Evolutionary conservation across 2,797 vertebrate genomes (phyloP).

Genomic region (Xiphophorus birchmanni): DNA sequence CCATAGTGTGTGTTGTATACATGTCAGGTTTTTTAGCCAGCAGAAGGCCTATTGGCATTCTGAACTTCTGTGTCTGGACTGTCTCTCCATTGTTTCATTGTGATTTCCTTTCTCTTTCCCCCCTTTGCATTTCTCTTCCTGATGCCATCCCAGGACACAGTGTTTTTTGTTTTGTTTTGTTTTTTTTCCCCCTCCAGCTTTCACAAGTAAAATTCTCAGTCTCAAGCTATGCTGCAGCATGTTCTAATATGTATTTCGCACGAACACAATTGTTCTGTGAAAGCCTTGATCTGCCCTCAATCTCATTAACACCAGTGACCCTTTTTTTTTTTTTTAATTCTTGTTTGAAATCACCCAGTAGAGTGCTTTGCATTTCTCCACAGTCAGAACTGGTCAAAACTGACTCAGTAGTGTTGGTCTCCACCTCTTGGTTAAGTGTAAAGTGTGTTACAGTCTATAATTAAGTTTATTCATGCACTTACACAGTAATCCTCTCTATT

Average conservation of each 20-base stretch:
- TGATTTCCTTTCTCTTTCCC: constrained; percentile 70
- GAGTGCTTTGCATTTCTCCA: background rate
- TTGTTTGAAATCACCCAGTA: background rate
- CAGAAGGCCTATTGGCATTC: constrained; percentile 55
- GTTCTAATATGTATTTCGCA: constrained; percentile 16
- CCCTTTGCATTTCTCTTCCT: constrained; percentile 62
- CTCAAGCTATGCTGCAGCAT: constrained; percentile 14
- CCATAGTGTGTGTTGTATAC: constrained; percentile 2
- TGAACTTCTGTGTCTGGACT: constrained; percentile 55
- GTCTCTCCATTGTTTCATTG: constrained; percentile 68
- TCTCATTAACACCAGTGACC: constrained; percentile 2
- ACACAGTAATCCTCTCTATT: constrained; percentile 14
- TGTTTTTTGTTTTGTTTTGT: constrained; percentile 11
- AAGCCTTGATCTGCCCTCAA: background rate
- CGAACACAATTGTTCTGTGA: background rate
- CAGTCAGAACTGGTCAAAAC: constrained; percentile 14
- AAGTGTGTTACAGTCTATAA: constrained; percentile 10
- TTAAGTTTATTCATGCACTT: constrained; percentile 24
- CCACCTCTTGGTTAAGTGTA: background rate
- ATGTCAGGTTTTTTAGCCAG: constrained; percentile 27
- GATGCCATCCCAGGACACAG: constrained; percentile 37
- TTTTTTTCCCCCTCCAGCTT: background rate
- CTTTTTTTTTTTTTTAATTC: background rate
- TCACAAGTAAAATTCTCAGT: constrained; percentile 10
- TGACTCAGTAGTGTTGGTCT: constrained; percentile 1